These are phyloP conservation scores for Bambusicola thoracicus DNA, from an alignment of 2,113 vertebrate species.

Conservation along the genomic window DNA sequence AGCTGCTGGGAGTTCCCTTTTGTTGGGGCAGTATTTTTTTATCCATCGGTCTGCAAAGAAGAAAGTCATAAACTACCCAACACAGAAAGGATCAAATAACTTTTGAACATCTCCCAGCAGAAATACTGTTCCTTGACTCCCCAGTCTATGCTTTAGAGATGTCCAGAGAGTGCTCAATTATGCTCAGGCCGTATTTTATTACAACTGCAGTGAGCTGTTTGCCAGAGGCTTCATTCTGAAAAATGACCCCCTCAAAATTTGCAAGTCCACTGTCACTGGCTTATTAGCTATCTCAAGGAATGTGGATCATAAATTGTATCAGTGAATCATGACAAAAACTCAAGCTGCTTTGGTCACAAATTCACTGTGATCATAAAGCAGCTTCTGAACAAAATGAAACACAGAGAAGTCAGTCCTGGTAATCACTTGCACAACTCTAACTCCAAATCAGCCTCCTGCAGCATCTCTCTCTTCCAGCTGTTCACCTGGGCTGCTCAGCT, in stretches of 20 bases:
- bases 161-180: conserved; percentile 50
- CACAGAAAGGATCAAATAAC: background rate
- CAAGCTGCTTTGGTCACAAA: background rate
- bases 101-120: background rate
- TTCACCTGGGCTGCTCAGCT: background rate
- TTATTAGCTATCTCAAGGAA: conserved; percentile 37
- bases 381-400: background rate
- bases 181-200: conserved; percentile 31
- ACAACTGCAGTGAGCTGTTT: background rate
- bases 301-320: conserved; percentile 1
- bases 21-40: conserved; percentile 27
- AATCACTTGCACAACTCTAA: background rate
- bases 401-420: background rate
- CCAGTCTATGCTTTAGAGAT: conserved; percentile 8
- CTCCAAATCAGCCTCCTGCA: background rate
- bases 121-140: conserved; percentile 11
- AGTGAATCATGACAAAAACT: background rate
- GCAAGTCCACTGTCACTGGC: background rate
- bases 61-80: background rate
- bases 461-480: background rate
- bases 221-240: conserved; percentile 28
- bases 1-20: background rate
- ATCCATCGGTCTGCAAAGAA: background rate
- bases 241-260: conserved; percentile 27
- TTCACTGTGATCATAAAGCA: background rate